A percentile compares a stretch with the other conserved stretches of the same genome.
Evolutionary conservation across 2,113 vertebrate species (phyloP).

Genomic region (Muscicapa adusta): DNA sequence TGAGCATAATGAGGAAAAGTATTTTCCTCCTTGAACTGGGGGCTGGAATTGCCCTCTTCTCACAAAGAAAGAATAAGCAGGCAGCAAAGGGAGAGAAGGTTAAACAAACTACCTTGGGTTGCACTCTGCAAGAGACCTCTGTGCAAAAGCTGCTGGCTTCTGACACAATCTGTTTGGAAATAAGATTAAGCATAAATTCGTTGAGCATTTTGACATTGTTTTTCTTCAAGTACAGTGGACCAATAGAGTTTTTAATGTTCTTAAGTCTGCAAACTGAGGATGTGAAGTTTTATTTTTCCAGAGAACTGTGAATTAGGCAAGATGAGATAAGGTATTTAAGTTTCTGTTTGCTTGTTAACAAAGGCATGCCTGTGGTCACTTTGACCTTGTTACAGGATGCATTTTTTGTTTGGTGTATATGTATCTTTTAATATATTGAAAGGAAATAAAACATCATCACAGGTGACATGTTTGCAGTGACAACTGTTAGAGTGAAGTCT

Average conservation of each 20-base stretch:
- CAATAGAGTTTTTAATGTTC: neutral
- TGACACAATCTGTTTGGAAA: neutral
- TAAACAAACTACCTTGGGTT: neutral
- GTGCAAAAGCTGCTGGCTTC: neutral
- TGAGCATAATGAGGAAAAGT: constrained; percentile 48
- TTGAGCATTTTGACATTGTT: neutral
- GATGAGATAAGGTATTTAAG: neutral
- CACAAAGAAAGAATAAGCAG: neutral
- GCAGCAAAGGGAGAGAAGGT: neutral
- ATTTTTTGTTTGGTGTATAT: neutral
- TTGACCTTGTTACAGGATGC: neutral
- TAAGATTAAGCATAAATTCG: neutral
- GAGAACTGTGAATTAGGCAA: neutral
- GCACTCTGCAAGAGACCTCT: neutral
- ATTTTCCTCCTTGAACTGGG: constrained; percentile 19
- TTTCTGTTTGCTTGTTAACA: neutral
- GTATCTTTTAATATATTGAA: neutral
- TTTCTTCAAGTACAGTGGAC: neutral
- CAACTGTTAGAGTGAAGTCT: neutral
- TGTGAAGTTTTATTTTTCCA: neutral
- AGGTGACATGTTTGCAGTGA: neutral
- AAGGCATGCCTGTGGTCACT: neutral
- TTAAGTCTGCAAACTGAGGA: neutral
- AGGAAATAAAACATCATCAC: neutral
- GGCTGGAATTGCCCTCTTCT: constrained; percentile 16